A percentile compares a stretch with the other conserved stretches of the same genome.
Conservation (phyloP, 1,140 invertebrate genomes). For the Venustaconcha ellipsiformis region DNA sequence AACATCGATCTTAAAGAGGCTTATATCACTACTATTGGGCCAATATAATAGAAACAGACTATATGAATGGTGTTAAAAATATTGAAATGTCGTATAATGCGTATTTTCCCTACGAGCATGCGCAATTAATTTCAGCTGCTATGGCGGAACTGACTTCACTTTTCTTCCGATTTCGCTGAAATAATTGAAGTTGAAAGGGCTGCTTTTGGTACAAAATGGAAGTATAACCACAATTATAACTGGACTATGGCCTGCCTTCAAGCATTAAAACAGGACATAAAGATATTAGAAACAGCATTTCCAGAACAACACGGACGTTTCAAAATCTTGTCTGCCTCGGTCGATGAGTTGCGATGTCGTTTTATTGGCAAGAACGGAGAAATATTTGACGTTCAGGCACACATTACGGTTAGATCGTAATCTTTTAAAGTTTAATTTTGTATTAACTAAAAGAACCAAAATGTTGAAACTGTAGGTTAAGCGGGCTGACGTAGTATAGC, state of each 20-base stretch:
- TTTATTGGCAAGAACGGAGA: constrained; percentile 95
- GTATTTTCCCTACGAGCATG: constrained; percentile 32
- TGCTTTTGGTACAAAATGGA: neutral
- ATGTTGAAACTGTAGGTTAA: no score
- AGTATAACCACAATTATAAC: constrained; percentile 17
- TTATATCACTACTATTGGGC: no score
- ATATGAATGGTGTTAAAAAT: no score
- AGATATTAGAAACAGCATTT: constrained; percentile 94
- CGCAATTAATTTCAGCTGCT: constrained; percentile 31
- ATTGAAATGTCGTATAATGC: neutral
- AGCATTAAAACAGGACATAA: constrained; percentile 97
- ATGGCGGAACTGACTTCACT: constrained; percentile 44
- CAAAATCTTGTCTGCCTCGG: constrained; percentile 88
- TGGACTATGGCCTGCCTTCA: constrained; percentile 93
- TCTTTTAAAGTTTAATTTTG: constrained; percentile 4
- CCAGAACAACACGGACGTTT: constrained; percentile 96
- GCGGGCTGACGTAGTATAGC: no score
- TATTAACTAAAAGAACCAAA: no score
- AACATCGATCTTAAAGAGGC: no score
- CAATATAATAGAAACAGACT: no score
- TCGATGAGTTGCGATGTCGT: constrained; percentile 97
- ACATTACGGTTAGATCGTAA: constrained; percentile 80
- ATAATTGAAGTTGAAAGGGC: constrained; percentile 13
- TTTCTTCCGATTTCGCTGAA: constrained; percentile 4
- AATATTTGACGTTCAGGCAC: constrained; percentile 96